Base-by-base conservation (phyloP, 2,888 invertebrate genomes). In the Prosopocoilus inquinatus region DNA sequence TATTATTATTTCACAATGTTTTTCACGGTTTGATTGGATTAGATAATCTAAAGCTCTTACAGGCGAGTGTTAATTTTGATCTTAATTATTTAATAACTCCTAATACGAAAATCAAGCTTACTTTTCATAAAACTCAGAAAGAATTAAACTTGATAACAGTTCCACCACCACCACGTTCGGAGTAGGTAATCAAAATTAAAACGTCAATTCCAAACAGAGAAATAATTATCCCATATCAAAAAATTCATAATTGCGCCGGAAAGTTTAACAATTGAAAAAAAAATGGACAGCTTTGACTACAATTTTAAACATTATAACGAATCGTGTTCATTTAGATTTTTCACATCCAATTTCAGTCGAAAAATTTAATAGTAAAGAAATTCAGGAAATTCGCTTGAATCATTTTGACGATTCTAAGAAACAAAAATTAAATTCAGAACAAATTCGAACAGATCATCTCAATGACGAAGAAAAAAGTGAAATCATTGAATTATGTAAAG, bases 401-500 rank as follows among this genome's bases (percentile, higher is more conserved):
- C 47, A 33, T 53, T 47, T 53, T 13, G 8, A 28, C 62, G 64
- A 55, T 16, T 61, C 1, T 59, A 62, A 7, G 58, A 59, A 46
- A 53, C 34, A 5, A n/a, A n/a, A n/a, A n/a, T n/a, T n/a, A n/a
- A n/a, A n/a, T n/a, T n/a, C n/a, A n/a, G n/a, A n/a, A n/a, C n/a
- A n/a, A n/a, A n/a, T n/a, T n/a, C n/a, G n/a, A n/a, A n/a, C n/a
- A n/a, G n/a, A n/a, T n/a, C n/a, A n/a, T n/a, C n/a, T n/a, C n/a
- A n/a, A n/a, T n/a, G n/a, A n/a, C n/a, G n/a, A n/a, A n/a, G n/a
- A n/a, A n/a, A n/a, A n/a, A n/a, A n/a, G n/a, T n/a, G n/a, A n/a
- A n/a, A n/a, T n/a, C n/a, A n/a, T n/a, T n/a, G n/a, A n/a, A n/a
- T n/a, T n/a, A n/a, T n/a, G n/a, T n/a, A n/a, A n/a, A n/a, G n/a